These are phyloP conservation scores for Astreopora myriophthalma DNA, from an alignment of 64 coral and sea anemone species.

Conservation along the genomic window DNA sequence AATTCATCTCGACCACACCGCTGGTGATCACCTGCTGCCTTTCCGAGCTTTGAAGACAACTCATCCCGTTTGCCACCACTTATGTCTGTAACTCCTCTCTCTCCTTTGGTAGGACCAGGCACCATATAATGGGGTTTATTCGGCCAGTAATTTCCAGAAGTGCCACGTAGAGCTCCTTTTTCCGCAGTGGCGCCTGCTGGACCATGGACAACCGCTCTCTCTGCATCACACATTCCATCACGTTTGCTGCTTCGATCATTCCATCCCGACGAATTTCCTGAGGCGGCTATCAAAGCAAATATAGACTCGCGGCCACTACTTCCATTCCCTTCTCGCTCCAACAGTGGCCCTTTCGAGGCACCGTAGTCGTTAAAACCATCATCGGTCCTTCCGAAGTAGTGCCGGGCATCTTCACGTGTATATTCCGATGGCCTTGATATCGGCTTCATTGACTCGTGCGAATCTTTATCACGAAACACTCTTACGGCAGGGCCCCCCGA, in stretches of 20 bases:
- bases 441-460: not conserved
- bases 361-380: not conserved
- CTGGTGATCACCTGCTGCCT: not conserved
- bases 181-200: not conserved
- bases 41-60: not conserved
- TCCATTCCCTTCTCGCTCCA: not conserved
- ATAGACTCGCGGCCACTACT: not conserved
- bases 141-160: not conserved
- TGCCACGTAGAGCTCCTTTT: not conserved
- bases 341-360: not conserved
- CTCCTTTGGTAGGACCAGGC: not conserved
- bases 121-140: not conserved
- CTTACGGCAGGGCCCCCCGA: constrained; percentile 20
- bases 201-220: not conserved
- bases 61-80: not conserved
- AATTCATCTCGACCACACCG: not conserved
- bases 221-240: not conserved
- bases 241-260: not conserved
- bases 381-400: not conserved
- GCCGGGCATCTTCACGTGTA: not conserved
- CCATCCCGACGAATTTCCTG: not conserved
- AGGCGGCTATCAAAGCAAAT: not conserved
- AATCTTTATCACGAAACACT: constrained; percentile 24
- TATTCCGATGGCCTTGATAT: not conserved
- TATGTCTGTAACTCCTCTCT: not conserved